A percentile compares a stretch with the other conserved stretches of the same genome.
Conservation (phyloP, 2,888 invertebrate species). For the Watsonalla cultraria region DNA sequence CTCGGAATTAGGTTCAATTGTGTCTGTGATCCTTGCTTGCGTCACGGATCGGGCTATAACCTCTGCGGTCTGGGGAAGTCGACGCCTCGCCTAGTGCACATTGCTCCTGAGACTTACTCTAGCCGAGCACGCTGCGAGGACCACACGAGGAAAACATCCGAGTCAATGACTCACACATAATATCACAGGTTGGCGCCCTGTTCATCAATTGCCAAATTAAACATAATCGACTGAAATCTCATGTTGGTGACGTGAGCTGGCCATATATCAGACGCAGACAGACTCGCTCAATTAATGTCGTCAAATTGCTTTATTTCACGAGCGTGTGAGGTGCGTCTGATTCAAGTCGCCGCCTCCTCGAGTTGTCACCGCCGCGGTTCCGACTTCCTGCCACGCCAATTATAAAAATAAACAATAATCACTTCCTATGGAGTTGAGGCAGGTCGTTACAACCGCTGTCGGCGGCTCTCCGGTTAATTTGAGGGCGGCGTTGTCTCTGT, state of each 20-base stretch:
- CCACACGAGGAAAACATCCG: background rate
- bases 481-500: slow-evolving; percentile 47
- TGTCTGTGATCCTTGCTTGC: slow-evolving; percentile 16
- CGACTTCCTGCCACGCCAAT: slow-evolving; percentile 67
- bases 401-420: slow-evolving; percentile 75
- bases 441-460: slow-evolving; percentile 49
- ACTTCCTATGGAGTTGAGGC: slow-evolving; percentile 64
- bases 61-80: slow-evolving; percentile 13
- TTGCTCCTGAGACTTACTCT: slow-evolving; percentile 13
- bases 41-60: slow-evolving; percentile 37
- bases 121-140: slow-evolving; percentile 4
- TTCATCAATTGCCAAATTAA: slow-evolving; percentile 28
- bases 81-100: slow-evolving; percentile 8
- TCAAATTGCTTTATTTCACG: slow-evolving; percentile 60
- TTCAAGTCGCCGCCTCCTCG: slow-evolving; percentile 30
- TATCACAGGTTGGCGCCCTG: slow-evolving; percentile 1
- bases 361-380: slow-evolving; percentile 28
- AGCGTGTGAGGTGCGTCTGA: slow-evolving; percentile 39
- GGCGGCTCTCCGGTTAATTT: slow-evolving; percentile 54
- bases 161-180: slow-evolving; percentile 1
- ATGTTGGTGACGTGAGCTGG: slow-evolving; percentile 27
- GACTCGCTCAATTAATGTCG: slow-evolving; percentile 37
- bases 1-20: slow-evolving; percentile 10
- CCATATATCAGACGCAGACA: slow-evolving; percentile 31
- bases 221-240: slow-evolving; percentile 18